Evolutionary conservation across 2,113 vertebrate genomes (phyloP).

Genomic region (Antechinus stuartii): DNA sequence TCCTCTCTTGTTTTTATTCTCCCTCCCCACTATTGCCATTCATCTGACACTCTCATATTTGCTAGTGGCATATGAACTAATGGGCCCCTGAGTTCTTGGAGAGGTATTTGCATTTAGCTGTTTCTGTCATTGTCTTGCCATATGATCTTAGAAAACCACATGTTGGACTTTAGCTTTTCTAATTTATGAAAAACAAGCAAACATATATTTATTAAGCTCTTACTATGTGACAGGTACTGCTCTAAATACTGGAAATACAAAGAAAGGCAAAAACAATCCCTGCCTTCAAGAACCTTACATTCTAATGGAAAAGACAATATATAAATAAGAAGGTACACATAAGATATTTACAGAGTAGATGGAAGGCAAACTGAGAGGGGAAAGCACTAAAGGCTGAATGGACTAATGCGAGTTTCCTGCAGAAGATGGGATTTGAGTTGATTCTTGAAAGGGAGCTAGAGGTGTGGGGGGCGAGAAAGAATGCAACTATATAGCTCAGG

Average conservation of each 20-base stretch:
- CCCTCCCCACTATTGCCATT: background rate
- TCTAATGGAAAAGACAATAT: background rate
- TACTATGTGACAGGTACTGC: background rate
- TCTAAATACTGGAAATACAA: background rate
- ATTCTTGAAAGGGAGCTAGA: background rate
- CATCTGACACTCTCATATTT: background rate
- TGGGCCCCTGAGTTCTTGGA: background rate
- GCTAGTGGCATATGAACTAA: background rate
- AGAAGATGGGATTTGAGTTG: background rate
- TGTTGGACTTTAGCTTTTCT: background rate
- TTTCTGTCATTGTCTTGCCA: background rate
- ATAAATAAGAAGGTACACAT: background rate
- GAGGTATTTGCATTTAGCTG: background rate
- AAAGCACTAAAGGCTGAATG: background rate
- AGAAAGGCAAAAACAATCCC: background rate
- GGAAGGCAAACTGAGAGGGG: background rate
- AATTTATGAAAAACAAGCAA: background rate
- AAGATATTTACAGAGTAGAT: background rate
- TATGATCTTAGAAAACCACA: background rate
- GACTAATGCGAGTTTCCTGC: background rate
- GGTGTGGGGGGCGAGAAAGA: background rate
- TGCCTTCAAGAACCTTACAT: background rate
- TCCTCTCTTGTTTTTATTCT: background rate
- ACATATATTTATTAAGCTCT: background rate
- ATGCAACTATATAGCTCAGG: background rate